phyloP scores from a whole-genome alignment of 1,140 invertebrate genomes.

The Calycopis cecrops region DNA sequence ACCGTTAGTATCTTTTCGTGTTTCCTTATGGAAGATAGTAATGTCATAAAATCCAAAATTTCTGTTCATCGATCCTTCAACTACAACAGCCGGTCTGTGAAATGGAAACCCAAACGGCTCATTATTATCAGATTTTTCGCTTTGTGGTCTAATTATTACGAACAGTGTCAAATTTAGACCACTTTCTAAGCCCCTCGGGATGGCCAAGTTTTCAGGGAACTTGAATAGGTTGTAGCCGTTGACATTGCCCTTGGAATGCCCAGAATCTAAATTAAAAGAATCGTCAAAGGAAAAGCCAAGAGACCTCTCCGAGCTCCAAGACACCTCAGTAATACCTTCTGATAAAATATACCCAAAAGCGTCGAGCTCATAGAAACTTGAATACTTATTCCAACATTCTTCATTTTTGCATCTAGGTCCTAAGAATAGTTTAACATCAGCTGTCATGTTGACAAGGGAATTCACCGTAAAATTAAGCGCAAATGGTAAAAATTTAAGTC shows the following conservation, averaged over 20 bases:
- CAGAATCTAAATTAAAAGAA: slow-evolving; percentile 39
- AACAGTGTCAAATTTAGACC: slow-evolving; percentile 56
- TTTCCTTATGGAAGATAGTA: slow-evolving; percentile 46
- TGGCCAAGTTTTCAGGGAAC: slow-evolving; percentile 52
- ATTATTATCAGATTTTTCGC: slow-evolving; percentile 30
- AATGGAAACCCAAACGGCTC: slow-evolving; percentile 62
- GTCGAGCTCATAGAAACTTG: slow-evolving; percentile 51
- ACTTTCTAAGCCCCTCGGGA: slow-evolving; percentile 50
- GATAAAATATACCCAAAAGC: slow-evolving; percentile 37
- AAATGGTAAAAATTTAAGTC: slow-evolving; percentile 77
- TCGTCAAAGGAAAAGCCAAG: slow-evolving; percentile 46
- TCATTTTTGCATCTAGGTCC: slow-evolving; percentile 69
- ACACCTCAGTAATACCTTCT: slow-evolving; percentile 42
- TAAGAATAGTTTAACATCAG: slow-evolving; percentile 74
- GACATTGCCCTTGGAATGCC: slow-evolving; percentile 15
- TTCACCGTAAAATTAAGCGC: slow-evolving; percentile 71
- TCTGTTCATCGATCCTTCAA: slow-evolving; percentile 26
- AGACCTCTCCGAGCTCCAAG: slow-evolving; percentile 43
- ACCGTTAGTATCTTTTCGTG: slow-evolving; percentile 30
- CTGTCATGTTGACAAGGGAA: slow-evolving; percentile 60
- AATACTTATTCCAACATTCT: slow-evolving; percentile 43
- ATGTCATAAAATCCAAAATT: slow-evolving; percentile 62
- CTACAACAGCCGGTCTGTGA: slow-evolving; percentile 35
- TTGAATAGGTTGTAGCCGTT: slow-evolving; percentile 50
- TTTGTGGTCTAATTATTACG: slow-evolving; percentile 39